Percentiles rank a stretch among this genome's conserved stretches.
Evolutionary conservation across 2,888 invertebrate species (phyloP).

Genomic region (Apodemia zela): DNA sequence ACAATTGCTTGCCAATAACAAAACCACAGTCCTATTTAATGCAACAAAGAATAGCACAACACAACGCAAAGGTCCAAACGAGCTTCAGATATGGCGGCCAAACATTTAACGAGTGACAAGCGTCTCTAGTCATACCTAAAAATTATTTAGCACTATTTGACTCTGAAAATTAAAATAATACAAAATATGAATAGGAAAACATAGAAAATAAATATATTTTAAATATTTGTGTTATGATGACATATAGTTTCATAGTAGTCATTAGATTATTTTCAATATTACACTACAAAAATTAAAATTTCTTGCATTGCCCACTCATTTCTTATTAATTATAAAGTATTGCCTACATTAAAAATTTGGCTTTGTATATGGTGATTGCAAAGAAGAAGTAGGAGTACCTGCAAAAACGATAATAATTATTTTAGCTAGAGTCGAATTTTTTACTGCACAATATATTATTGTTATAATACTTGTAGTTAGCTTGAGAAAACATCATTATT

Average conservation of each 20-base stretch:
- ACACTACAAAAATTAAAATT: conserved; percentile 36
- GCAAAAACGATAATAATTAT: no score
- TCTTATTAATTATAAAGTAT: conserved; percentile 25
- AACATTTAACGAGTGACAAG: conserved; percentile 63
- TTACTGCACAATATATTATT: no score
- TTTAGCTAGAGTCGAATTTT: no score
- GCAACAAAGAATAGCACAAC: conserved; percentile 76
- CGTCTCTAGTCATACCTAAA: conserved; percentile 61
- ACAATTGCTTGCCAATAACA: conserved; percentile 58
- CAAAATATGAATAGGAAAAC: conserved; percentile 57
- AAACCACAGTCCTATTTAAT: conserved; percentile 68
- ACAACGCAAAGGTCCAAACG: conserved; percentile 73
- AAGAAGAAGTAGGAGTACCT: no score
- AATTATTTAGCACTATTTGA: conserved; percentile 51
- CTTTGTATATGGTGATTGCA: no score
- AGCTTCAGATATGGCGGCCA: conserved; percentile 80
- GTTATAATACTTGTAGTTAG: no score
- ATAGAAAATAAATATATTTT: conserved; percentile 58
- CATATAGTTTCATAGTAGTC: conserved; percentile 54
- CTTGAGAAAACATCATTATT: no score
- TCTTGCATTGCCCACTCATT: conserved; percentile 28
- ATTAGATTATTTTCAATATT: conserved; percentile 40
- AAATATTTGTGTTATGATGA: conserved; percentile 59
- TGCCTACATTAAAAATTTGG: not conserved
- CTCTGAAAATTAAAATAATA: conserved; percentile 71